A percentile compares a stretch with the other conserved stretches of the same genome.
Evolutionary conservation across 2,888 invertebrate genomes (phyloP).

Genomic region (Drosophila neotestacea): DNA sequence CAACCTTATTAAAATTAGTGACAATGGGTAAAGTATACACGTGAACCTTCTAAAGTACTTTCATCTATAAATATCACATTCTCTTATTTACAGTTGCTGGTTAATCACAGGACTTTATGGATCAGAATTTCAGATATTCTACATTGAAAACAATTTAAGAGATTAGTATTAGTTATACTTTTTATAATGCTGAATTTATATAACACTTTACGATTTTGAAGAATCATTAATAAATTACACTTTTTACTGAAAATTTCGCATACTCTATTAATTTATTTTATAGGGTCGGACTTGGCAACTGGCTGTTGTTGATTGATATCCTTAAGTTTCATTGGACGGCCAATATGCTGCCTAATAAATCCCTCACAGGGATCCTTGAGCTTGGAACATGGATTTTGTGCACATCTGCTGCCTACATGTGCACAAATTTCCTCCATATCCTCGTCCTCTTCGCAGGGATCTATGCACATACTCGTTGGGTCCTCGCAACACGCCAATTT

Average conservation of each 20-base stretch:
- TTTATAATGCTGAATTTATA: not conserved
- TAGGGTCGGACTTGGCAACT: not conserved
- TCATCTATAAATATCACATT: not conserved
- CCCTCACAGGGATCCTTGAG: constrained; percentile 11
- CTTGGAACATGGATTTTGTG: constrained; percentile 16
- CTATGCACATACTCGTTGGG: not conserved
- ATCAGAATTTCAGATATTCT: constrained; percentile 83
- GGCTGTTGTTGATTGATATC: not conserved
- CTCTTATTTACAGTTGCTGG: constrained; percentile 79
- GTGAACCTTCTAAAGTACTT: not conserved
- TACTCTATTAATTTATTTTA: not conserved
- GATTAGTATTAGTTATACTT: not conserved
- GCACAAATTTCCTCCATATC: constrained; percentile 23
- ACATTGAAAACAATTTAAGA: constrained; percentile 37
- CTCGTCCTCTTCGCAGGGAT: constrained; percentile 18
- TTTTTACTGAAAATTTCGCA: not conserved
- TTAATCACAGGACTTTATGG: constrained; percentile 83
- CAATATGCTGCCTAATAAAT: constrained; percentile 22
- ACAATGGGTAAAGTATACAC: constrained; percentile 82
- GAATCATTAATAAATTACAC: not conserved
- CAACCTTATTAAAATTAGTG: constrained; percentile 81
- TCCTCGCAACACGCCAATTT: constrained; percentile 10
- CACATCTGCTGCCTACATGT: constrained; percentile 18
- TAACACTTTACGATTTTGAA: not conserved
- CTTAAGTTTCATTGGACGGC: not conserved